phyloP scores from a whole-genome alignment of 2,113 vertebrate genomes.

The Vanacampus margaritifer region DNA sequence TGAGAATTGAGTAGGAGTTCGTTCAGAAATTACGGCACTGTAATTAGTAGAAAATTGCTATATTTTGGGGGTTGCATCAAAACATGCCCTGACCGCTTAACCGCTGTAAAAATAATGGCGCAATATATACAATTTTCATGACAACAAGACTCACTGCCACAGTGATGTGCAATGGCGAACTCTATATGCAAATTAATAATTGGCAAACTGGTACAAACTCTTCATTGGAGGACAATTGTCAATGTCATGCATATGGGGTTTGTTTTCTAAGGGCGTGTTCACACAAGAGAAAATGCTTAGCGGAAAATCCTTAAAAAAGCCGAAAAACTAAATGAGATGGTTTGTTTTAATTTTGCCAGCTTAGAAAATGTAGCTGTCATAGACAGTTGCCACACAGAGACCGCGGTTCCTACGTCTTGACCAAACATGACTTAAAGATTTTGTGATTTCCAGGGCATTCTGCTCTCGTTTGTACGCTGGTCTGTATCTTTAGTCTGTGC shows the following conservation, averaged over 20 bases:
- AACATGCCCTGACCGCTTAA: not conserved
- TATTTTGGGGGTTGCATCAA: not conserved
- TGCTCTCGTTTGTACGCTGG: too few species aligned
- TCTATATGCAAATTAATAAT: not conserved
- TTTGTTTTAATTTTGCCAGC: not conserved
- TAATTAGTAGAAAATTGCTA: not conserved
- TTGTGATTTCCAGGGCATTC: too few species aligned
- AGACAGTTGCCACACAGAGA: not conserved
- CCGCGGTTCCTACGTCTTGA: not conserved
- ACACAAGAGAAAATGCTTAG: not conserved
- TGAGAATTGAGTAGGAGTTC: slow-evolving; percentile 7
- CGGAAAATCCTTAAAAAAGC: not conserved
- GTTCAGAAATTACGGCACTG: not conserved
- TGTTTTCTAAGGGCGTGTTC: not conserved
- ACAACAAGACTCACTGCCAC: not conserved
- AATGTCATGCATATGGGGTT: not conserved
- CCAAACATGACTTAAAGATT: not conserved
- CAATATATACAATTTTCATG: not conserved
- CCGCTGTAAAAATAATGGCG: not conserved
- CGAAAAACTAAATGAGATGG: not conserved
- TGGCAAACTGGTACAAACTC: not conserved
- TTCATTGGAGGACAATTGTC: not conserved
- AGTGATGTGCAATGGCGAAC: not conserved
- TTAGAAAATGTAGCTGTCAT: not conserved
- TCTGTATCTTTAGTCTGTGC: too few species aligned